Base-by-base conservation (phyloP, 2,113 vertebrate genomes). In the Cephalopholis sonnerati region DNA sequence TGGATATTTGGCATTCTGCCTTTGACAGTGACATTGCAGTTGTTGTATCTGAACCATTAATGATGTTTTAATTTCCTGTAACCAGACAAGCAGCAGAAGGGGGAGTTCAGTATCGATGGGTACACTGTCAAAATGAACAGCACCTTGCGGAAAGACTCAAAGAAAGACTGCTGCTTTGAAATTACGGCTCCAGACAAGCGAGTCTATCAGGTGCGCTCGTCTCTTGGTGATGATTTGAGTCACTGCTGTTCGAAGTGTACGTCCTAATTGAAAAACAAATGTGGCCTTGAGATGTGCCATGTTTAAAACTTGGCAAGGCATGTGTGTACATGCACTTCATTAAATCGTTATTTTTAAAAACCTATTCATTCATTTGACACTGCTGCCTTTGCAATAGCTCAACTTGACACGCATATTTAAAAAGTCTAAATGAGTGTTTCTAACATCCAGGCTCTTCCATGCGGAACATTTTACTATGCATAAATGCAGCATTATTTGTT, bases 11-110 rank as follows among this genome's bases (percentile, higher is more conserved):
- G 16, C 22, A 27, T 41, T 72, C 13, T 16, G 27, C 50, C 41
- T 62, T 65, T 54, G 32, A 77, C 68, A 27, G 39, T 25, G 29
- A 16, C 5, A 3, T 25, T 53, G 27, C 44, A 59, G 10, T 11
- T 20, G 66, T 46, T 51, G 16, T 24, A 12, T 29, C 29, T 58
- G 20, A 20, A 70, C n/a, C 41, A 36, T 17, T 68, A 39, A 57
- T 46, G 27, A 71, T 50, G 13, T 64, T 68, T 86, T 76, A 17
- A 55, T 81, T 54, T 75, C 48, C 79, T 95, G 90, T 94, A 89
- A 92, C 72, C 94, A 99, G 98, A 99, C 94, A 99, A 99, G 95
- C 98, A 99, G 92, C 98, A 99, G 95, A 99, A 99, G 94, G 98
- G 98, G 58, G 98, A 97, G 94, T 99, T 99, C 94, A 93, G 93